Evolutionary conservation across 2,113 vertebrate genomes (phyloP).

Genomic region (Halichoeres trimaculatus): DNA sequence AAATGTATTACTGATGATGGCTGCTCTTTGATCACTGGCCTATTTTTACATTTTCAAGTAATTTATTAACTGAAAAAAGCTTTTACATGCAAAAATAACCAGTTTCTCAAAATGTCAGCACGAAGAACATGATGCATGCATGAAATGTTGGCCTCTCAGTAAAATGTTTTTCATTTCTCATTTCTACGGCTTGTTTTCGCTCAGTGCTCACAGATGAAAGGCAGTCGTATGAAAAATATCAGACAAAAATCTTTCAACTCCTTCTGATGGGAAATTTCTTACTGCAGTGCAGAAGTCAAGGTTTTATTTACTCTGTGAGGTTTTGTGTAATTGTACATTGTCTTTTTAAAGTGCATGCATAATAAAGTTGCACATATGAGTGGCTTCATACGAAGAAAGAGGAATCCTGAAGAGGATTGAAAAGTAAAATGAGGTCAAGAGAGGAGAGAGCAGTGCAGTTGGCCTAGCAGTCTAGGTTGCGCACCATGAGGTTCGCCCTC

Average conservation of each 20-base stretch:
- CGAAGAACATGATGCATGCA: background rate
- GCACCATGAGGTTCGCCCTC: too few species aligned
- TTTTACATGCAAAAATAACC: background rate
- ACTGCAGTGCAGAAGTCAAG: background rate
- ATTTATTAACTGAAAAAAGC: background rate
- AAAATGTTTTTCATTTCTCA: background rate
- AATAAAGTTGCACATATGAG: too few species aligned
- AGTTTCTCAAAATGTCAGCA: background rate
- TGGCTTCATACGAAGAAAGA: too few species aligned
- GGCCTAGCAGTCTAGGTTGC: too few species aligned
- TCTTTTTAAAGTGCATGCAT: too few species aligned
- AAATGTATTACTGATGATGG: background rate
- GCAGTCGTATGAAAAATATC: background rate
- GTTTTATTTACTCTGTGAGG: too few species aligned
- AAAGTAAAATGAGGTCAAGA: too few species aligned
- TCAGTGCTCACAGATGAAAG: background rate
- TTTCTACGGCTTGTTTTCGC: background rate
- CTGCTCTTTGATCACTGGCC: constrained; percentile 3
- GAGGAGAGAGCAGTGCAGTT: too few species aligned
- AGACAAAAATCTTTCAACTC: too few species aligned
- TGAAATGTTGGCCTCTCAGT: background rate
- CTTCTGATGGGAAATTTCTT: background rate
- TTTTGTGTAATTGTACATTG: too few species aligned
- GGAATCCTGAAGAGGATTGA: too few species aligned
- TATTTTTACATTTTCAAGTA: background rate